Percentiles rank a stretch among this genome's conserved stretches.
These are phyloP conservation scores for Drosophila miranda DNA, from an alignment of 1,140 invertebrate genomes.

Conservation along the genomic window DNA sequence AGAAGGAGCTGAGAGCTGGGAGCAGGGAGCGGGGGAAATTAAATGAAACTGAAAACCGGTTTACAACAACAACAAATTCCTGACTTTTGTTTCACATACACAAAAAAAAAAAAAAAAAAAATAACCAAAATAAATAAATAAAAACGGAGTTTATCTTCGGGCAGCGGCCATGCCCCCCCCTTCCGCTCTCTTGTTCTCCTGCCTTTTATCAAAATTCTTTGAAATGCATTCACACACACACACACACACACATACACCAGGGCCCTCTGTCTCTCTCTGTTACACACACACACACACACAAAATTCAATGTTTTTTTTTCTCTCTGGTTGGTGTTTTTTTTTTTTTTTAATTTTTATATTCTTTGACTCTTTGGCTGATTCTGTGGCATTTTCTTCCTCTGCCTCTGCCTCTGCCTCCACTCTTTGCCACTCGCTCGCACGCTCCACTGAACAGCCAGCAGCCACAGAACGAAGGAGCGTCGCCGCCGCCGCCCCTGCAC, in stretches of 20 bases:
- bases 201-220: conserved; percentile 74
- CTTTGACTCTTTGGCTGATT: conserved; percentile 58
- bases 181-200: conserved; percentile 6
- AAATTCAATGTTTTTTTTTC: conserved; percentile 62
- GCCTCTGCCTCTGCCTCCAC: conserved; percentile 12
- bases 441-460: conserved; percentile 52
- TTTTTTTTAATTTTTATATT: conserved; percentile 65
- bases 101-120: conserved; percentile 29
- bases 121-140: conserved; percentile 24
- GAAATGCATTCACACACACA: conserved; percentile 66
- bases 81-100: conserved; percentile 78
- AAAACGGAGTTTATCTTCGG: conserved; percentile 66
- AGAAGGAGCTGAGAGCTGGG: no score
- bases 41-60: conserved; percentile 65
- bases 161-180: conserved; percentile 24
- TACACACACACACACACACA: conserved; percentile 36
- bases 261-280: conserved; percentile 10
- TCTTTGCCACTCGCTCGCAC: conserved; percentile 46
- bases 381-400: conserved; percentile 67
- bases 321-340: conserved; percentile 34
- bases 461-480: conserved; percentile 37
- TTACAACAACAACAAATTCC: conserved; percentile 65
- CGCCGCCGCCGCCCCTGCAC: background rate
- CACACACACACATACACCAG: background rate
- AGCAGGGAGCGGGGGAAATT: background rate